Evolutionary conservation across 2,888 invertebrate species (phyloP).

Genomic region (Troglohyphantes excavatus): DNA sequence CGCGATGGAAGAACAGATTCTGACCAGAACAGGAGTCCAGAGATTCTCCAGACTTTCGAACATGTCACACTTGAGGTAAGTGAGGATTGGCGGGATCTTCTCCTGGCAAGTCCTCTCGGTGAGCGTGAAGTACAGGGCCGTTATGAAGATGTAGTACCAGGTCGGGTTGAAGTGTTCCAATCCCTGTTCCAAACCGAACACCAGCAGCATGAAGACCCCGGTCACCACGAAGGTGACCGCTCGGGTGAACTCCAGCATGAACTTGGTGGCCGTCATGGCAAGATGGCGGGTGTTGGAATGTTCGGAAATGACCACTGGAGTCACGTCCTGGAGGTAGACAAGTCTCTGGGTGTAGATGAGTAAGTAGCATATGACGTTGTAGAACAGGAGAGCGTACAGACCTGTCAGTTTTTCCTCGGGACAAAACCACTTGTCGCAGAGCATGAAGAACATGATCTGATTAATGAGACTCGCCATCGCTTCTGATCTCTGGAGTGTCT

Average conservation of each 20-base stretch:
- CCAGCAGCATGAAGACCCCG: conserved; percentile 89
- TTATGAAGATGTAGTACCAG: conserved; percentile 86
- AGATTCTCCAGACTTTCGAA: conserved; percentile 89
- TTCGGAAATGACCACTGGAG: conserved; percentile 88
- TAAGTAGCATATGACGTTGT: conserved; percentile 91
- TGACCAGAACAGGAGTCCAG: conserved; percentile 87
- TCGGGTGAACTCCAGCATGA: conserved; percentile 92
- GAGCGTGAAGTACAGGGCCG: conserved; percentile 88
- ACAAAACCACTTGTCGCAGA: conserved; percentile 87
- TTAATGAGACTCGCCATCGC: conserved; percentile 78
- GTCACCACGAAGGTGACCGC: conserved; percentile 91
- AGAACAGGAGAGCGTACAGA: conserved; percentile 90
- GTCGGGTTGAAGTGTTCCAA: conserved; percentile 89
- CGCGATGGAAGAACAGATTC: conserved; percentile 75
- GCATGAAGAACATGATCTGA: conserved; percentile 88
- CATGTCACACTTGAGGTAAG: conserved; percentile 86
- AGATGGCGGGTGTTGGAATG: conserved; percentile 89
- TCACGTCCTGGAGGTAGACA: conserved; percentile 90
- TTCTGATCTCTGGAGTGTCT: conserved; percentile 56
- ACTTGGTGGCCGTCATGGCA: conserved; percentile 91
- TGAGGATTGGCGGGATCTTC: conserved; percentile 86
- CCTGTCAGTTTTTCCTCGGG: conserved; percentile 86
- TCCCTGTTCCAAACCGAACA: conserved; percentile 89
- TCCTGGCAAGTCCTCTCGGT: conserved; percentile 88
- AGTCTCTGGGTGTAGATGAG: conserved; percentile 90